These are phyloP conservation scores for Leptarthrus brevirostris DNA, from an alignment of 2,888 invertebrate species.

Conservation along the genomic window DNA sequence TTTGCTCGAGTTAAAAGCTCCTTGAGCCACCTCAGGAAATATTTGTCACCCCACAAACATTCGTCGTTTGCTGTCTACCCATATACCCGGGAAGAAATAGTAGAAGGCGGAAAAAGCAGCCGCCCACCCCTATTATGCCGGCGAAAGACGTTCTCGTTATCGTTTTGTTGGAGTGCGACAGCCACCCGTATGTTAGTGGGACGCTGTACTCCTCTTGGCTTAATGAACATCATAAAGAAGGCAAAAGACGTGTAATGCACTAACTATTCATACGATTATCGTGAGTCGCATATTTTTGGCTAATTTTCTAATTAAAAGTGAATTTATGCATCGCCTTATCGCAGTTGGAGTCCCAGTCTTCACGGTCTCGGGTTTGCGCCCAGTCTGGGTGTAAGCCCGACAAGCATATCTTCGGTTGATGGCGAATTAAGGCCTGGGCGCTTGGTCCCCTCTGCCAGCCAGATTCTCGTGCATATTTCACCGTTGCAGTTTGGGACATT, in stretches of 20 bases:
- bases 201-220: conserved; percentile 49
- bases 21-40: conserved; percentile 48
- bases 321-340: conserved; percentile 64
- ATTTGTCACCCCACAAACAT: conserved; percentile 54
- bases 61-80: conserved; percentile 14
- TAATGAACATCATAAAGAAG: conserved; percentile 54
- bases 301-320: conserved; percentile 68
- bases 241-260: conserved; percentile 54
- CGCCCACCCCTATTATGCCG: neutral
- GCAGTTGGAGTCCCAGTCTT: neutral
- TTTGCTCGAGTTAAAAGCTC: conserved; percentile 50
- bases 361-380: neutral
- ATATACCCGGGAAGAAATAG: neutral
- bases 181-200: conserved; percentile 1
- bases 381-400: neutral
- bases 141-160: conserved; percentile 40
- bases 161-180: neutral
- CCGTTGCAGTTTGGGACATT: neutral
- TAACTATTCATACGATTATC: conserved; percentile 65
- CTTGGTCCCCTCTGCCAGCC: neutral
- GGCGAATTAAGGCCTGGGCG: conserved; percentile 23
- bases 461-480: conserved; percentile 10
- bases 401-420: conserved; percentile 29
- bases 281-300: conserved; percentile 67
- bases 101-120: conserved; percentile 2